Evolutionary conservation across 2,888 invertebrate genomes (phyloP).

Genomic region (Thera obeliscata): DNA sequence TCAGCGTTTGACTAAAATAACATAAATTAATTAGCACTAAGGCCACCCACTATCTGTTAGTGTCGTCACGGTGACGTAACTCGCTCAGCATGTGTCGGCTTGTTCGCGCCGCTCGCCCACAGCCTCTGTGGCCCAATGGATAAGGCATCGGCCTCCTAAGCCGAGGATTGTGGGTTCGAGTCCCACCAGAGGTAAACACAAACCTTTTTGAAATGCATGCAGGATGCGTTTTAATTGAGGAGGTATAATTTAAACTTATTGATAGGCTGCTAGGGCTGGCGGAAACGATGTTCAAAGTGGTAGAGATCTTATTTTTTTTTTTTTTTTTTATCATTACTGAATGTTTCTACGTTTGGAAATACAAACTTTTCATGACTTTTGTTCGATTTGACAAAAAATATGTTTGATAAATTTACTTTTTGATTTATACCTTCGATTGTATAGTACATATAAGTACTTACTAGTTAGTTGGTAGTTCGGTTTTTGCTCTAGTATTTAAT

Average conservation of each 20-base stretch:
- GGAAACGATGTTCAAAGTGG: neutral
- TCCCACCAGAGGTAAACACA: constrained; percentile 91
- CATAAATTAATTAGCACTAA: constrained; percentile 51
- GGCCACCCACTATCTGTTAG: constrained; percentile 51
- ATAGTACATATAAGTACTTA: too few relatives aligned
- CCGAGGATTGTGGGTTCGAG: constrained; percentile 94
- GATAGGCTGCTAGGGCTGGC: neutral
- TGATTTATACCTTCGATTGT: too few relatives aligned
- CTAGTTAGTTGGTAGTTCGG: too few relatives aligned
- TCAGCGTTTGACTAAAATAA: constrained; percentile 43
- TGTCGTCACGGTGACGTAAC: constrained; percentile 62
- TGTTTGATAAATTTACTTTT: too few relatives aligned
- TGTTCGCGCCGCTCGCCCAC: constrained; percentile 92
- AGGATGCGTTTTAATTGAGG: constrained; percentile 18
- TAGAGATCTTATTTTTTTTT: constrained; percentile 2
- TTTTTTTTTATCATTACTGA: neutral
- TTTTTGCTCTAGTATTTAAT: too few relatives aligned
- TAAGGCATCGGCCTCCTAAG: constrained; percentile 94
- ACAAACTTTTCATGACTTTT: too few relatives aligned
- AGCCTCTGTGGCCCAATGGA: constrained; percentile 93
- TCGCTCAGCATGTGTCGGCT: constrained; percentile 73
- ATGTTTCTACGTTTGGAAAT: too few relatives aligned
- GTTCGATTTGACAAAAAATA: too few relatives aligned
- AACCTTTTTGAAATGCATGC: constrained; percentile 55
- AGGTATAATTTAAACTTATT: constrained; percentile 9